Evolutionary conservation across 2,113 vertebrate species (phyloP).

Genomic region (Pseudopipra pipra): DNA sequence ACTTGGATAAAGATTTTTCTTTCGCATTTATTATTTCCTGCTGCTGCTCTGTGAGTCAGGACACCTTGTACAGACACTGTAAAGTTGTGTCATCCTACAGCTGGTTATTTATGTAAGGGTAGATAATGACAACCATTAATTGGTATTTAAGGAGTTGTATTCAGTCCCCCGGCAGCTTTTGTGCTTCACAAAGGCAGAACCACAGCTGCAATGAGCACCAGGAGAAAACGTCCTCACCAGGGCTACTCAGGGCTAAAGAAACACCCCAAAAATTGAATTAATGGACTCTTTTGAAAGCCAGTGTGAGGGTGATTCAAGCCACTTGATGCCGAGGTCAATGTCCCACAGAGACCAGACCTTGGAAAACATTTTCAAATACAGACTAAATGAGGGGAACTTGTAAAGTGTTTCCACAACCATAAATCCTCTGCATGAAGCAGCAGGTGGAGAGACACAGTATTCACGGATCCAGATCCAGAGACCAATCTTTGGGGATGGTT

Average conservation of each 20-base stretch:
- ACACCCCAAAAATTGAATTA: neutral
- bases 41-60: neutral
- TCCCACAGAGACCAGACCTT: neutral
- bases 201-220: neutral
- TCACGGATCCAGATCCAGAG: neutral
- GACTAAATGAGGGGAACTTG: neutral
- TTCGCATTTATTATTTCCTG: neutral
- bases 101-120: neutral
- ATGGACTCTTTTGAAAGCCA: neutral
- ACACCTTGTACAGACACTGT: neutral
- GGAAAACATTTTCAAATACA: neutral
- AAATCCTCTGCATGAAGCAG: neutral
- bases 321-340: neutral
- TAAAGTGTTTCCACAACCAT: neutral
- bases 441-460: neutral
- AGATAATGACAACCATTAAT: conserved; percentile 24
- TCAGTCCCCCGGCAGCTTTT: neutral
- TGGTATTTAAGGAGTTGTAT: neutral
- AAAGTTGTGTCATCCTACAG: neutral
- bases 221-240: neutral
- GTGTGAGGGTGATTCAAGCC: neutral
- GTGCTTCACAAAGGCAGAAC: neutral
- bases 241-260: neutral
- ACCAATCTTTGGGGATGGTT: neutral
- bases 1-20: neutral